Conservation (phyloP, 1,140 invertebrate species). For the Bombus balteatus region DNA sequence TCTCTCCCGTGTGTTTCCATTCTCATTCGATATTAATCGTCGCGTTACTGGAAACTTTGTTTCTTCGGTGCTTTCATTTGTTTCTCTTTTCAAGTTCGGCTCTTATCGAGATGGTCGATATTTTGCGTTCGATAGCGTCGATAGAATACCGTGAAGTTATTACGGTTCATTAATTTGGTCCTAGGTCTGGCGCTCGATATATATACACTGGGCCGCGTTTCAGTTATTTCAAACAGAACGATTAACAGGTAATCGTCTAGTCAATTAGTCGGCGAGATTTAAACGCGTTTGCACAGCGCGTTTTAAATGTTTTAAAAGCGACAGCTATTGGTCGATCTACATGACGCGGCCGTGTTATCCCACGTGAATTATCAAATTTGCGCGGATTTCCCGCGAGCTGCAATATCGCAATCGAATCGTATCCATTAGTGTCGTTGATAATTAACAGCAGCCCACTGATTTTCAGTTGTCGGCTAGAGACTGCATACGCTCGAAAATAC, state of each 20-base stretch:
- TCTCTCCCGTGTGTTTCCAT: background rate
- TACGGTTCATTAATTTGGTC: background rate
- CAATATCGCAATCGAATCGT: conserved; percentile 43
- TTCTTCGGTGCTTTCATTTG: background rate
- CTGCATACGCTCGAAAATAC: too few relatives aligned
- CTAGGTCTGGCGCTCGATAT: too few relatives aligned
- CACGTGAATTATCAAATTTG: conserved; percentile 37
- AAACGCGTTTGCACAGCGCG: background rate
- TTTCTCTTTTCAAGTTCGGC: background rate
- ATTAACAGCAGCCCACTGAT: conserved; percentile 34
- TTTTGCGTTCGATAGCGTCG: background rate
- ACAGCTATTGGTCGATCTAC: background rate
- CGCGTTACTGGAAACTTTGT: background rate
- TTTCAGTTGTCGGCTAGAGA: background rate
- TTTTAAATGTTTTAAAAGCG: conserved; percentile 42
- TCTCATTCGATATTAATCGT: background rate
- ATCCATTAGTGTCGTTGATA: conserved; percentile 41
- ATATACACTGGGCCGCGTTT: background rate
- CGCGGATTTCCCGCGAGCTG: conserved; percentile 8
- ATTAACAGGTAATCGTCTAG: conserved; percentile 4
- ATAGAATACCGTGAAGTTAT: background rate
- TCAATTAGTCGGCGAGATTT: conserved; percentile 11
- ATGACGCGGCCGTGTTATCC: background rate
- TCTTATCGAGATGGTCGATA: background rate
- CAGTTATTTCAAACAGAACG: background rate